Conservation (phyloP, 2,113 vertebrate species). For the Grallaria varia region DNA sequence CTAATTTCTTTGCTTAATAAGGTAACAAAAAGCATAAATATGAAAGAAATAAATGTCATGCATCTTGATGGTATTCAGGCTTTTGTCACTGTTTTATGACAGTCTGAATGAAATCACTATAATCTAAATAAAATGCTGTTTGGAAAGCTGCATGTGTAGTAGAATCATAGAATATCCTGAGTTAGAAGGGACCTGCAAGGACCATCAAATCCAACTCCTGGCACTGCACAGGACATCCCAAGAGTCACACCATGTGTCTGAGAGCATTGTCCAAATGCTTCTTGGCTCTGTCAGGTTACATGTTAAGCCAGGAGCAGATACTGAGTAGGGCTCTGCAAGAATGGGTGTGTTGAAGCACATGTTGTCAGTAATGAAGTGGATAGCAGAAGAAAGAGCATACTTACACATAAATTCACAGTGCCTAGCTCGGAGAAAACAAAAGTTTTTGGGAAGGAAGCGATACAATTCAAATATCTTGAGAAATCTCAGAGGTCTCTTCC, state of each 20-base stretch:
- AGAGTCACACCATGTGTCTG: not conserved
- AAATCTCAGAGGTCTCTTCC: no score
- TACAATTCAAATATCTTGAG: not conserved
- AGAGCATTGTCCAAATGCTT: not conserved
- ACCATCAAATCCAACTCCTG: not conserved
- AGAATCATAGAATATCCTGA: not conserved
- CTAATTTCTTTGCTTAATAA: conserved; percentile 1
- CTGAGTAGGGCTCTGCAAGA: not conserved
- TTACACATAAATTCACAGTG: not conserved
- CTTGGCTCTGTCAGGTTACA: not conserved
- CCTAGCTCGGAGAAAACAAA: not conserved
- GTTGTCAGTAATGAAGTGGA: not conserved
- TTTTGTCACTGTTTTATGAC: not conserved
- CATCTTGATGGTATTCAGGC: not conserved
- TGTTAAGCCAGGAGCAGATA: not conserved
- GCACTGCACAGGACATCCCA: not conserved
- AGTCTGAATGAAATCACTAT: not conserved
- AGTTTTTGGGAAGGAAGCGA: not conserved
- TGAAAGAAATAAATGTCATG: not conserved
- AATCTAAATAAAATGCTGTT: not conserved
- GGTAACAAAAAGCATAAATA: not conserved
- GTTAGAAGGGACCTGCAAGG: not conserved
- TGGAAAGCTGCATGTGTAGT: not conserved
- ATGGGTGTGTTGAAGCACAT: not conserved
- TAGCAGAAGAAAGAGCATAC: not conserved